A percentile compares a stretch with the other conserved stretches of the same genome.
These are phyloP conservation scores for Oryzias curvinotus DNA, from an alignment of 2,113 vertebrate genomes.

Conservation along the genomic window DNA sequence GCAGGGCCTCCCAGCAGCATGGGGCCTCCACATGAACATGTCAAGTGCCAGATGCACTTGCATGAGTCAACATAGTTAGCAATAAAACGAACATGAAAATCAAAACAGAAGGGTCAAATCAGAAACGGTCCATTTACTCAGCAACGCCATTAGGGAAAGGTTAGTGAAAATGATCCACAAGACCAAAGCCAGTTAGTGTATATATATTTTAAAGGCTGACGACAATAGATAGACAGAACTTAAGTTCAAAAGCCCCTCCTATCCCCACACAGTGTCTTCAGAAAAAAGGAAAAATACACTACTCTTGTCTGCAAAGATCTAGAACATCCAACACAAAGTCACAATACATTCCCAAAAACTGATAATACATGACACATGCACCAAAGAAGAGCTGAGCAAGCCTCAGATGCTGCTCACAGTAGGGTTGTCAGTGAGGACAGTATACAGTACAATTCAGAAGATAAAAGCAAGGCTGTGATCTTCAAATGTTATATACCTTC, in stretches of 20 bases:
- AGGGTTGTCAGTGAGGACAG: conserved; percentile 19
- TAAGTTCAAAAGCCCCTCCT: not conserved
- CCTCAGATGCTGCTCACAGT: conserved; percentile 10
- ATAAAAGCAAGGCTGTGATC: conserved; percentile 16
- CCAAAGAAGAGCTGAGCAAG: conserved; percentile 9
- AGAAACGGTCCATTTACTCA: conserved; percentile 17
- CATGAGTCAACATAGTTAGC: conserved; percentile 60
- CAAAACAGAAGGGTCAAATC: conserved; percentile 26
- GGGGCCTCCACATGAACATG: conserved; percentile 60
- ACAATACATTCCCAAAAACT: conserved; percentile 44
- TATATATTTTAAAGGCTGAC: not conserved
- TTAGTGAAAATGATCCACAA: not conserved
- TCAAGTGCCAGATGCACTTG: conserved; percentile 56
- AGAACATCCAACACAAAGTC: conserved; percentile 32
- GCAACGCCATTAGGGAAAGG: conserved; percentile 8
- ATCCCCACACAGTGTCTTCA: conserved; percentile 1
- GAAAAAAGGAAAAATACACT: conserved; percentile 5
- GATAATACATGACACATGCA: conserved; percentile 25
- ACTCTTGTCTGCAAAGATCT: conserved; percentile 13
- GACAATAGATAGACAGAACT: not conserved
- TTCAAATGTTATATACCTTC: not conserved
- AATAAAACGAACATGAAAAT: conserved; percentile 49
- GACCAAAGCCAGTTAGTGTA: not conserved
- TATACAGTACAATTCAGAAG: conserved; percentile 11
- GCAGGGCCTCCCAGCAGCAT: conserved; percentile 52